Percentiles rank a stretch among this genome's conserved stretches.
These are phyloP conservation scores for Notocelia uddmanniana DNA, from an alignment of 2,888 invertebrate genomes.

Conservation along the genomic window DNA sequence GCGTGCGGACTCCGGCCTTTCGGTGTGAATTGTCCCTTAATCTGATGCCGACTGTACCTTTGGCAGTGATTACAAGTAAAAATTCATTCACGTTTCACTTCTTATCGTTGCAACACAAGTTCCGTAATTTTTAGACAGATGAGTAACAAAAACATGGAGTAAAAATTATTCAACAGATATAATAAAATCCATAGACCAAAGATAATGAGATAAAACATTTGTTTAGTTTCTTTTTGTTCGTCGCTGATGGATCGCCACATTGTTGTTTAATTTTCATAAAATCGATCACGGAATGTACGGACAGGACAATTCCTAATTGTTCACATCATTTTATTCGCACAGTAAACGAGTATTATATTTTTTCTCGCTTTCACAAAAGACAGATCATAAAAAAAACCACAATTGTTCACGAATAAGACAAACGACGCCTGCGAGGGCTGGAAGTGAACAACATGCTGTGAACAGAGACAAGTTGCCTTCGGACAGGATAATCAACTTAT, in stretches of 20 bases:
- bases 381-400: too few species aligned
- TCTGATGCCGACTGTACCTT: too few species aligned
- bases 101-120: neutral
- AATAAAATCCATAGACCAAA: neutral
- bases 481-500: conserved; percentile 32
- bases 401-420: too few species aligned
- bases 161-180: too few species aligned
- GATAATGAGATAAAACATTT: neutral
- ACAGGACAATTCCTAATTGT: neutral
- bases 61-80: neutral
- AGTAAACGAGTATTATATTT: too few species aligned
- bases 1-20: too few species aligned
- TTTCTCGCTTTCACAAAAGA: too few species aligned
- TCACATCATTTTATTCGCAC: neutral
- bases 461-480: conserved; percentile 4
- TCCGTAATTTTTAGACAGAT: neutral
- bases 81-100: neutral
- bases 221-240: neutral
- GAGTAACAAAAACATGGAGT: neutral
- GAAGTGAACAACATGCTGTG: neutral
- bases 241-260: conserved; percentile 18
- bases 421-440: neutral
- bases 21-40: too few species aligned
- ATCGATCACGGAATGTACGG: conserved; percentile 27
- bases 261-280: conserved; percentile 20